A percentile compares a stretch with the other conserved stretches of the same genome.
These are phyloP conservation scores for Nymphalis urticae DNA, from an alignment of 2,888 invertebrate genomes.

Conservation along the genomic window DNA sequence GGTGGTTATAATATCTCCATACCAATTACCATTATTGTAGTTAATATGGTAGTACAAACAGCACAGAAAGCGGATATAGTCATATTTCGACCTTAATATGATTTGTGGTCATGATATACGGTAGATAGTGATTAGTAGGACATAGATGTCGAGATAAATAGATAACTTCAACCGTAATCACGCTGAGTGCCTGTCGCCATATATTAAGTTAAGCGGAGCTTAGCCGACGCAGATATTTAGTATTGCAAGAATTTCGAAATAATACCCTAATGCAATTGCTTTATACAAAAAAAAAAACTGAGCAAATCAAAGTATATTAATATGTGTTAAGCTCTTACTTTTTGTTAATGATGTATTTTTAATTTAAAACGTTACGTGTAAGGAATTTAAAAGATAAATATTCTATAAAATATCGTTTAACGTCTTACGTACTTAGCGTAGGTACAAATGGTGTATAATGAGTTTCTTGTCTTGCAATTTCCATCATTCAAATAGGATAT, in stretches of 20 bases:
- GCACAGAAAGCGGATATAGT: neutral
- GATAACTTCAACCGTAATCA: slow-evolving; percentile 62
- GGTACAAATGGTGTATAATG: neutral
- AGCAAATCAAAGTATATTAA: no score
- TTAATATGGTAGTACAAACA: no score
- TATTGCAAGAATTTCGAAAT: slow-evolving; percentile 47
- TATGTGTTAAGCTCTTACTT: no score
- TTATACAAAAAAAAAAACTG: neutral
- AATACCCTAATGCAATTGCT: slow-evolving; percentile 12
- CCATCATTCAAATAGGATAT: slow-evolving; percentile 33
- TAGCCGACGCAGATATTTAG: slow-evolving; percentile 49
- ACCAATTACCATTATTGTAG: no score
- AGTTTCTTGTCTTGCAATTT: slow-evolving; percentile 33
- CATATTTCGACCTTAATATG: slow-evolving; percentile 11
- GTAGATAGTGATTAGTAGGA: slow-evolving; percentile 24
- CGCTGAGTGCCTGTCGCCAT: slow-evolving; percentile 74
- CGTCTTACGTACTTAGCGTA: no score
- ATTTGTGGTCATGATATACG: slow-evolving; percentile 4
- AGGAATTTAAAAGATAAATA: no score
- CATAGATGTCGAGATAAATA: slow-evolving; percentile 36
- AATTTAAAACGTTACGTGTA: no score
- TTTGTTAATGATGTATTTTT: no score
- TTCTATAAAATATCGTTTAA: no score
- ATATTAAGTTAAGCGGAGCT: slow-evolving; percentile 68
- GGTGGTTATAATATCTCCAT: no score